Percentiles rank a stretch among this genome's conserved stretches.
These are phyloP conservation scores for Caenorhabditis angaria DNA, from an alignment of 2,888 invertebrate genomes.

Conservation along the genomic window DNA sequence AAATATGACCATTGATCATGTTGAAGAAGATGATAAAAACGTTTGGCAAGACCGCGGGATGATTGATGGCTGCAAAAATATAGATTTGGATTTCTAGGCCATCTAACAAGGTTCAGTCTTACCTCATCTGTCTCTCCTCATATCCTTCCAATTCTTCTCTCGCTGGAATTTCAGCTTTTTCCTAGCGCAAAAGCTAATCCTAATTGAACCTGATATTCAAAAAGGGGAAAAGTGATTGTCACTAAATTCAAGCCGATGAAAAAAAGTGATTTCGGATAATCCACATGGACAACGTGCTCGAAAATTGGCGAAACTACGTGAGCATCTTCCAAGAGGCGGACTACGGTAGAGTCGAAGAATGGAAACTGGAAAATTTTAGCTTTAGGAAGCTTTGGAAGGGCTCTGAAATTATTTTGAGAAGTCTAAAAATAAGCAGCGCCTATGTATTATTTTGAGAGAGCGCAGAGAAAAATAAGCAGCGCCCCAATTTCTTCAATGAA, in stretches of 20 bases:
- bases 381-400: neutral
- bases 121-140: conserved; percentile 42
- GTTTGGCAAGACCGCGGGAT: conserved; percentile 17
- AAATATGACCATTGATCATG: conserved; percentile 61
- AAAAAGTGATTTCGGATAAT: conserved; percentile 83
- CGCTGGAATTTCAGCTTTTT: conserved; percentile 29
- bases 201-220: conserved; percentile 59
- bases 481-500: too few species aligned
- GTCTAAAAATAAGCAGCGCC: neutral
- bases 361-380: conserved; percentile 68
- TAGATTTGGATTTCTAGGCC: neutral
- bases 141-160: conserved; percentile 28
- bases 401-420: conserved; percentile 4
- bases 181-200: conserved; percentile 43
- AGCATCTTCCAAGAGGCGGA: conserved; percentile 15
- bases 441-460: too few species aligned
- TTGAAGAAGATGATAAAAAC: conserved; percentile 51
- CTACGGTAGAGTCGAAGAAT: conserved; percentile 64
- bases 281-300: conserved; percentile 82
- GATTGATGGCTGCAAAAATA: conserved; percentile 38
- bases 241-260: conserved; percentile 38
- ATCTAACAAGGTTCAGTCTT: neutral
- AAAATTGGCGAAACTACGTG: conserved; percentile 73
- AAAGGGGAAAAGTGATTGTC: conserved; percentile 59
- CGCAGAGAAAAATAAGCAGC: too few species aligned